Base-by-base conservation (phyloP, 2,888 invertebrate genomes). In the Watsonalla cultraria region DNA sequence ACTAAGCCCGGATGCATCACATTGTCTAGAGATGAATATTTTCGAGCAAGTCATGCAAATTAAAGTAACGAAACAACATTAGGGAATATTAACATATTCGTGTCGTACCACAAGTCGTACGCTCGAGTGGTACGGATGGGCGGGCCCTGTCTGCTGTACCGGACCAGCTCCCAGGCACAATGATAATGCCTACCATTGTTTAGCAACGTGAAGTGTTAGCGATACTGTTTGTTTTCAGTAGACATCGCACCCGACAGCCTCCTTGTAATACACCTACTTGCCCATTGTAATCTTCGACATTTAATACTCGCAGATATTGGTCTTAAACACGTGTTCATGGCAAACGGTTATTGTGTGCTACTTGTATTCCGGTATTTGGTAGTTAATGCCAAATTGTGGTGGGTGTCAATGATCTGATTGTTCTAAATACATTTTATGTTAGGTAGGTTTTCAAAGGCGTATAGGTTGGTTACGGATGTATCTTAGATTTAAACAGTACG, bases 201-300 rank as follows among this genome's bases (percentile, higher is more conserved):
- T 66, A 61, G 63, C 70, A 64, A 68, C 70, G 74, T 74, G 71
- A 76, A 77, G 77, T 75, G 76, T 74, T 73, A 70, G 66, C 68
- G 69, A 76, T 70, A 70, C 66, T 80, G 80, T 84, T 86, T 83
- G 80, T 82, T 81, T 82, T 78, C 82, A 67, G 83, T 81, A 80
- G 79, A 70, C 60, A 64, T 64, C 56, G 55, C 59, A 65, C 66
- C 65, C 68, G 68, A 65, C 66, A 64, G 66, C 68, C 70, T 55
- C 61, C 59, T 65, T 59, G 61, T 62, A 61, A 62, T 62, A 55
- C 54, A 56, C 55, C 47, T 45, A 54, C 35, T 51, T 47, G 51
- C 50, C 47, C 51, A 45, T 49, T 49, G 37, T 49, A 9, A 49
- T 49, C 15, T 49, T 39, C 14, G 11, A 39, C 8, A 49, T 49